Base-by-base conservation (phyloP, 2,888 invertebrate species). In the Heliconius sara region DNA sequence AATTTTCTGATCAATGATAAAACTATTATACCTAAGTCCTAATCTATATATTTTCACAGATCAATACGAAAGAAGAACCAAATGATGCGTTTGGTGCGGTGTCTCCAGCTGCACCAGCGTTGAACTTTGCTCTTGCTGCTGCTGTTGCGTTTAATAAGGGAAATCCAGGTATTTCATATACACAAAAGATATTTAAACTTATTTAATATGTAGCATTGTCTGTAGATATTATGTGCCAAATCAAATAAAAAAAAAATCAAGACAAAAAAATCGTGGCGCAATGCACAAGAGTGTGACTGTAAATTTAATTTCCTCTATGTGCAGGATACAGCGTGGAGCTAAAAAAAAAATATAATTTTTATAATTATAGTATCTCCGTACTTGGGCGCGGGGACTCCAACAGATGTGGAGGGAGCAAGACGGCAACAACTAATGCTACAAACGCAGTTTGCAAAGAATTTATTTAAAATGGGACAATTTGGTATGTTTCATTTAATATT, bases 391-490 rank as follows among this genome's bases (percentile, higher is more conserved):
- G 90, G 90, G 34, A 87, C 85, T 34, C 86, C 91, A 0, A 86
- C 88, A 0, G 93, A 95, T 81, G 89, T 93, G 7, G 95, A 95
- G 63, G 94, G 94, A 3, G 94, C 94, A 3, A 88, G 95, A 0
- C 85, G 95, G 0, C 95, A 95, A n/a, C 95, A 95, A 70, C 84
- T 95, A 7, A 89, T 95, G 91, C 83, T 95, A 80, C 95, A 95
- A 77, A 94, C 95, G 0, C 95, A 95, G 57, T 90, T 95, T 2
- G 95, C 95, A 22, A 95, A 95, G 89, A 95, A 95, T 81, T 89
- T 95, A 10, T 93, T 95, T 87, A 95, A 95, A 83, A 95, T 95
- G 91, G 95, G 95, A 13, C 95, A 95, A 81, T 94, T 94, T 70
- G 95, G 94, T 93, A 34, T 89, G 74, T 73, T 72, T 27, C 27